Evolutionary conservation across 2,113 vertebrate species (phyloP), one percentile per base, ranked within the genome.

Genomic region (Prionailurus bengalensis): DNA sequence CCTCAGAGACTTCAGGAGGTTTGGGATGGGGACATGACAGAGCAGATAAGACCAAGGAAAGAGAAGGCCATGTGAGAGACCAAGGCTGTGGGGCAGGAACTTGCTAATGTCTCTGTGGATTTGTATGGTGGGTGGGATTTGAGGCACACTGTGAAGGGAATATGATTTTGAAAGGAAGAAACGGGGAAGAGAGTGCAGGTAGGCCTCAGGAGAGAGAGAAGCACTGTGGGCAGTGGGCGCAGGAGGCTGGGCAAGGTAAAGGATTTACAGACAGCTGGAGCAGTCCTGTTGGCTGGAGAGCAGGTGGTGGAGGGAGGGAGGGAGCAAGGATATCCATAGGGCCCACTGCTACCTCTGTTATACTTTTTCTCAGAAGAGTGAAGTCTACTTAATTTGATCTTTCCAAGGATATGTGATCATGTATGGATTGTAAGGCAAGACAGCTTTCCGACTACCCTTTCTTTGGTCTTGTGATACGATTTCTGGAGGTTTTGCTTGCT

Each of bases 191-290:
- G 45, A 48, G 25, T 33, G 15, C 4, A 8, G 0, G 1, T 17
- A n/a, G 31, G 16, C 1, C 80, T 81, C 63, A 21, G 1, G 29
- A 11, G n/a, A 53, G 63, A 65, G 12, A 31, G 31, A 39, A 29
- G 45, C 19, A 27, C 19, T 27, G 0, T 61, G 5, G 39, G 45
- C 53, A 33, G 51, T 16, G 31, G 36, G 48, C 11, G 11, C 23
- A 14, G 27, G 63, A 29, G 16, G 14, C 7, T 23, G 9, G 16
- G 45, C 21, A 61, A 11, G 2, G 13, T 0, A 5, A 19, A 51
- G 10, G 31, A 5, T 29, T 39, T 19, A 17, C 45, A 29, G 29
- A 70, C 36, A 14, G 3, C 3, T 0, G 0, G n/a, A 61, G 61
- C 19, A 19, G 66, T 14, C 45, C 51, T 86, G 7, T 23, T 88